Conservation (phyloP, 2,888 invertebrate species). For the Lottia gigantea region DNA sequence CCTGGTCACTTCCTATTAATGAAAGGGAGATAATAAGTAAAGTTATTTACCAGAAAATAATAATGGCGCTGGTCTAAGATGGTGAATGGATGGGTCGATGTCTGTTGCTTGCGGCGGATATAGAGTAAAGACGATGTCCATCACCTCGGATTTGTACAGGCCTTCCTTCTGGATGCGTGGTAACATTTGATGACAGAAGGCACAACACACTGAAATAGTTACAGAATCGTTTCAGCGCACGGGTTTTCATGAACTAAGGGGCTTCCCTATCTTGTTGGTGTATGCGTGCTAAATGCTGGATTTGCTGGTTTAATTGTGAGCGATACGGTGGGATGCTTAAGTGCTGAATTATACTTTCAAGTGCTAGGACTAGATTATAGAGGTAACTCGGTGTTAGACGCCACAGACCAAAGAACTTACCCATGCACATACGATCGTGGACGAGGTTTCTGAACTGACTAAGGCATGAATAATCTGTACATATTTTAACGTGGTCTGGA, state of each 20-base stretch:
- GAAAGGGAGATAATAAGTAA: not conserved
- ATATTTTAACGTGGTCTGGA: constrained; percentile 30
- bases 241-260: no score
- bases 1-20: constrained; percentile 19
- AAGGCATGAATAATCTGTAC: constrained; percentile 33
- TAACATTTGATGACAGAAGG: constrained; percentile 40
- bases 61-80: not conserved
- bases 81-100: constrained; percentile 19
- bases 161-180: constrained; percentile 43
- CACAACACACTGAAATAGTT: constrained; percentile 38
- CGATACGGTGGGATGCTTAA: no score
- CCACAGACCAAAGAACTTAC: constrained; percentile 24
- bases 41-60: not conserved
- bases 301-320: not conserved
- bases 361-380: no score
- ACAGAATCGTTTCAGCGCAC: no score
- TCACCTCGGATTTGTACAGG: constrained; percentile 44
- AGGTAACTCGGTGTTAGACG: no score
- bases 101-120: constrained; percentile 51
- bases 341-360: no score
- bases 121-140: constrained; percentile 60
- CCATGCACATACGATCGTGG: constrained; percentile 40
- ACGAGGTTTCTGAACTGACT: constrained; percentile 30
- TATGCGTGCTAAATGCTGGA: not conserved
- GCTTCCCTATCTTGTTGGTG: not conserved